A percentile compares a stretch with the other conserved stretches of the same genome.
Conservation (phyloP, 1,140 invertebrate genomes). For the Alviniconcha marisindica region DNA sequence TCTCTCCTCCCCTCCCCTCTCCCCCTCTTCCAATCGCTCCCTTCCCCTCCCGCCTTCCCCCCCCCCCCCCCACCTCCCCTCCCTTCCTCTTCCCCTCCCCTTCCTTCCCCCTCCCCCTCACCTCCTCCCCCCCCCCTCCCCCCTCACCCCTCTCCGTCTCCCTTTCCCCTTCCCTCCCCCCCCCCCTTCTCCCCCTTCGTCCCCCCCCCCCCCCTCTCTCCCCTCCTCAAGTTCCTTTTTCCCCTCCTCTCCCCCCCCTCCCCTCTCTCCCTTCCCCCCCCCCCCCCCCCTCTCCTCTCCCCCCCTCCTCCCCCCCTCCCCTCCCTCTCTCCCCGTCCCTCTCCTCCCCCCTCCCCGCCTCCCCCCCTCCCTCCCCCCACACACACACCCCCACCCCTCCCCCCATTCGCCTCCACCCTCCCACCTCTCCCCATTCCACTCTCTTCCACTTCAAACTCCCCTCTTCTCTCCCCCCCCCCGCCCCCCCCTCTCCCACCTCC, state of each 20-base stretch:
- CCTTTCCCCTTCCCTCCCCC: neutral
- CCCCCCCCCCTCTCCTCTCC: neutral
- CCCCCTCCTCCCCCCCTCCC: neutral
- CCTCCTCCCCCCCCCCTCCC: conserved; percentile 1
- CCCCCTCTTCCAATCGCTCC: neutral
- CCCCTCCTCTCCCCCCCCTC: neutral
- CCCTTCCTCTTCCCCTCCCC: neutral
- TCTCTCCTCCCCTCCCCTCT: neutral
- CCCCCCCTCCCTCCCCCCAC: neutral
- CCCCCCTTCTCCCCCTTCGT: neutral
- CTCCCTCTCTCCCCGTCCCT: neutral
- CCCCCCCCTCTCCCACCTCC: neutral
- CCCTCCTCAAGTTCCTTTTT: neutral
- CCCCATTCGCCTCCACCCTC: neutral
- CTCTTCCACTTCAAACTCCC: too few species aligned
- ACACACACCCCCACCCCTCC: neutral
- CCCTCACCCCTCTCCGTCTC: too few species aligned
- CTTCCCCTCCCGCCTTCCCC: neutral
- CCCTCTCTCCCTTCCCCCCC: neutral
- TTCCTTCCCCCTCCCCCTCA: too few species aligned
- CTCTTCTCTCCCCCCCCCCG: neutral
- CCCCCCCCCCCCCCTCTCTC: neutral
- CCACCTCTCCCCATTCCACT: neutral
- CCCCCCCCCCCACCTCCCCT: neutral
- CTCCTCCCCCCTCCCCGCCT: neutral